Base-by-base conservation (phyloP, 2,797 vertebrate species). In the Graptemys geographica region DNA sequence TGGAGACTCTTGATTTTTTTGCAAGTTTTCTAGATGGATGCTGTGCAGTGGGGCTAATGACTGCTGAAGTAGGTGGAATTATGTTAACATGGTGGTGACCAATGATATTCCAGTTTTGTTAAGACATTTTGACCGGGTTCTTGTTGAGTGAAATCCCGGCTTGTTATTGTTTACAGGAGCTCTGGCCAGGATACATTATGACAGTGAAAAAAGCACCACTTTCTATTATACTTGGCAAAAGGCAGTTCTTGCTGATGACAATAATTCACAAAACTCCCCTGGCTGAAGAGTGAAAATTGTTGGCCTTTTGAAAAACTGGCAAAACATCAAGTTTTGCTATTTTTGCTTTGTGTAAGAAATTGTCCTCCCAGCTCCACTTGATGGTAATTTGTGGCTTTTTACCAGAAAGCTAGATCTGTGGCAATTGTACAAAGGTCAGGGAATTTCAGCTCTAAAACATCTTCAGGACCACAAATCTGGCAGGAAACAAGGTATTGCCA, bases 321-420 rank as follows among this genome's bases (percentile, higher is more conserved):
- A 96, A 95, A 95, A 74, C 59, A 84, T 87, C 85, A 94, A 92
- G 79, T 93, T 95, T 95, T 91, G 52, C 92, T 95, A 80, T 90
- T 97, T 96, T 90, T 96, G 49, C 83, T 91, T 97, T 93, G 90
- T 94, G 82, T 47, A 88, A 95, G 92, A 94, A 95, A 96, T 95
- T 90, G 81, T 94, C 59, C 88, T 94, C 72, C 13, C 57, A 84
- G 87, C 81, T 96, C 82, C 44, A 79, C 52, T 91, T 90, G 92
- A 72, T 85, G 89, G 95, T 83, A 97, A 97, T 92, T 97, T 93
- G 90, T 94, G 84, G 74, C 80, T 92, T 93, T 90, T 97, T 94
- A 96, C 93, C 89, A 96, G 96, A 96, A 97, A 93, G 91, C 83
- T 92, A 93, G 93, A 92, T 96, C 84, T 92, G 91, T 96, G 91